A percentile compares a stretch with the other conserved stretches of the same genome.
Evolutionary conservation across 2,797 vertebrate genomes (phyloP).

Genomic region (Chromis chromis): DNA sequence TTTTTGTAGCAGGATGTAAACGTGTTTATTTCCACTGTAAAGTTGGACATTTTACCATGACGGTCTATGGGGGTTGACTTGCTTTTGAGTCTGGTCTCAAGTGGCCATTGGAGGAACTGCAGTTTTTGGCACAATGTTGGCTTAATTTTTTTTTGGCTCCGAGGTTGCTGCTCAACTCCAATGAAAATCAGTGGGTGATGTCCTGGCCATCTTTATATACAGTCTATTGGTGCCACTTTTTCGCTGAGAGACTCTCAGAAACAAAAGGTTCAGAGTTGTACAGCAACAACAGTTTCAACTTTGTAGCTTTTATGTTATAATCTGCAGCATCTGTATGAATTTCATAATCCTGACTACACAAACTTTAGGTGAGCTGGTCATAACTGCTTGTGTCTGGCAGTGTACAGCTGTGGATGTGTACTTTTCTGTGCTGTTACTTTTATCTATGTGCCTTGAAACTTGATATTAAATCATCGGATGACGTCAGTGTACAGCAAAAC

Average conservation of each 20-base stretch:
- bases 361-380: background rate
- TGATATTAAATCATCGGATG: slow-evolving; percentile 31
- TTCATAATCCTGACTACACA: slow-evolving; percentile 6
- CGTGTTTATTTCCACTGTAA: too few species aligned
- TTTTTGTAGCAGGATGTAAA: too few species aligned
- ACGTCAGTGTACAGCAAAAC: slow-evolving; percentile 45
- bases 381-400: slow-evolving; percentile 36
- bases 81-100: too few species aligned
- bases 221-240: background rate
- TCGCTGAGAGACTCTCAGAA: background rate
- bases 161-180: too few species aligned
- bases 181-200: too few species aligned
- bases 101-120: too few species aligned
- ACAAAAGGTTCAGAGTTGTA: slow-evolving; percentile 10
- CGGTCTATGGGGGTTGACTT: too few species aligned
- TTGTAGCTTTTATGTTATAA: slow-evolving; percentile 8
- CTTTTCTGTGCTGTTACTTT: slow-evolving; percentile 54
- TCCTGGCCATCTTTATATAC: too few species aligned
- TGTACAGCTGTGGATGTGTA: slow-evolving; percentile 45
- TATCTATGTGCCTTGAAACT: slow-evolving; percentile 71
- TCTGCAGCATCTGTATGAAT: background rate
- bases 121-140: too few species aligned
- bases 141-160: too few species aligned
- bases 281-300: background rate
- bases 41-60: too few species aligned